phyloP scores from a whole-genome alignment of 2,113 vertebrate genomes.

The Paramormyrops kingsleyae region DNA sequence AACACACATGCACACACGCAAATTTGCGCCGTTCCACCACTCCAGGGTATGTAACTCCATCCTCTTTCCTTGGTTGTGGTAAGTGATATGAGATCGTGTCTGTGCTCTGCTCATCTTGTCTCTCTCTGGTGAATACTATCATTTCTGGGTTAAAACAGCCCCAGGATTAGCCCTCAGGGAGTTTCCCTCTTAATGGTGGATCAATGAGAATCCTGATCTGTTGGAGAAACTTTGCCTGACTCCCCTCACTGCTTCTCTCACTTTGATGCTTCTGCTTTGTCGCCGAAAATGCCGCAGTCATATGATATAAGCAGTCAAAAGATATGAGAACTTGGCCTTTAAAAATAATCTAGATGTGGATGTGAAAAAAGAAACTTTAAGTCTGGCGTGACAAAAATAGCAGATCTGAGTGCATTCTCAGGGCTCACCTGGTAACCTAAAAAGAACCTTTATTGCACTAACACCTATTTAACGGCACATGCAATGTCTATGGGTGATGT shows the following conservation, averaged over 20 bases:
- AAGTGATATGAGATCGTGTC: slow-evolving; percentile 53
- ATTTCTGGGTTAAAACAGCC: slow-evolving; percentile 10
- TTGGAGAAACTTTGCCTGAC: background rate
- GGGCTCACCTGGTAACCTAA: background rate
- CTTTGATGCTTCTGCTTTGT: background rate
- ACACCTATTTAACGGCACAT: background rate
- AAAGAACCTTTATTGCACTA: background rate
- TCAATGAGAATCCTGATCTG: background rate
- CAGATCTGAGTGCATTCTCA: background rate
- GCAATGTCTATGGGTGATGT: background rate
- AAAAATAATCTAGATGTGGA: background rate
- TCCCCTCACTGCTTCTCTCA: background rate
- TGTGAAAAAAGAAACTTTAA: background rate
- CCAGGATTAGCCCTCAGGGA: background rate
- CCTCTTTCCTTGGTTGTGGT: slow-evolving; percentile 53
- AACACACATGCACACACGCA: background rate
- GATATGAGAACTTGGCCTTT: background rate
- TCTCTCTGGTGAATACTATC: slow-evolving; percentile 1
- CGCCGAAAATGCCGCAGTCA: background rate
- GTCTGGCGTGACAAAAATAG: background rate
- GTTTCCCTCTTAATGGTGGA: background rate
- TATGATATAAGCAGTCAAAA: background rate
- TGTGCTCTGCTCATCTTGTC: background rate
- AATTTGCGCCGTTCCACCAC: background rate
- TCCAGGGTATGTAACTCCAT: background rate